Evolutionary conservation across 2,113 vertebrate species (phyloP).

Genomic region (Bubo blakistoni): DNA sequence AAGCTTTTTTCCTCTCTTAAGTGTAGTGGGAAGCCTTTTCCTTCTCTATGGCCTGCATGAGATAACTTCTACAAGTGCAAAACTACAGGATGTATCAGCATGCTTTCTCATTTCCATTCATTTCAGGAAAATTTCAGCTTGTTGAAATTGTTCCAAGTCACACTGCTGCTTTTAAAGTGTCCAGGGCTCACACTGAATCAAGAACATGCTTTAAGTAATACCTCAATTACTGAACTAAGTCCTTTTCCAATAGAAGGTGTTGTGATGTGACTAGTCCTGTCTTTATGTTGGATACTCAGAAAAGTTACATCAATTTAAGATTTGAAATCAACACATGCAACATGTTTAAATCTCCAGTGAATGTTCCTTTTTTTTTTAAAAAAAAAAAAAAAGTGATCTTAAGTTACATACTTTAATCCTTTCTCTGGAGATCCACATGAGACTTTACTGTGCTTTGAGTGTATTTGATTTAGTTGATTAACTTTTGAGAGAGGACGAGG

Average conservation of each 20-base stretch:
- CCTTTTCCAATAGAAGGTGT: not conserved
- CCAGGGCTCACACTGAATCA: not conserved
- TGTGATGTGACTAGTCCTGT: not conserved
- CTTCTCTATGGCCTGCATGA: accelerated
- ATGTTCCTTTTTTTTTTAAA: not conserved
- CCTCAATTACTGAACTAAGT: not conserved
- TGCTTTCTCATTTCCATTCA: not conserved
- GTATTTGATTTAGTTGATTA: not conserved
- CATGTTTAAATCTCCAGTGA: not conserved
- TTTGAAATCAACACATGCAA: not conserved
- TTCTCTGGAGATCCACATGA: not conserved
- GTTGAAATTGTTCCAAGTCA: not conserved
- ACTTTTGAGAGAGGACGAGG: not conserved
- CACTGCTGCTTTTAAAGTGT: not conserved
- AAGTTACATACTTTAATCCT: not conserved
- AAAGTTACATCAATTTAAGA: not conserved
- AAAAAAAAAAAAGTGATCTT: not conserved
- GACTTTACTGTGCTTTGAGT: not conserved
- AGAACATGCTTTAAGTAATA: not conserved
- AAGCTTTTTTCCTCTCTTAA: not conserved
- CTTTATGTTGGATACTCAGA: not conserved
- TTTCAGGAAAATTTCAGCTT: not conserved
- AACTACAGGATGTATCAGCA: not conserved
- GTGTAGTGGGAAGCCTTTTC: not conserved
- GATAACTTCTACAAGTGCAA: not conserved